Evolutionary conservation across 92 coral and sea anemone genomes (phyloP).

Genomic region (Ricordea florida): DNA sequence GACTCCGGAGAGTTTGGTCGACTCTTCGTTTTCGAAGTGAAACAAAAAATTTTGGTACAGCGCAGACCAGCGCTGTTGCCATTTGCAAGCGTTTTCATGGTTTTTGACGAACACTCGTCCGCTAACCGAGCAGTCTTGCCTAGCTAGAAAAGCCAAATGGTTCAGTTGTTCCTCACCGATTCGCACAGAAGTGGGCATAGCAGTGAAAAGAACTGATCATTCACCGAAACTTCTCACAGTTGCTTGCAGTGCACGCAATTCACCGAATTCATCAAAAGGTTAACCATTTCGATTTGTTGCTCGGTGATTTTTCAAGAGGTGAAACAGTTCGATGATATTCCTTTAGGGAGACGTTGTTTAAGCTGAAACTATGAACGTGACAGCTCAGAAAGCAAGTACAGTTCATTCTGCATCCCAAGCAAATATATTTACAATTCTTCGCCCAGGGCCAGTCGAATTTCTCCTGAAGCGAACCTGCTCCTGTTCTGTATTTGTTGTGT

Average conservation of each 20-base stretch:
- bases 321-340: no score
- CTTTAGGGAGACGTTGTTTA: no score
- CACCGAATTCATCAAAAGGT: slow-evolving; percentile 3
- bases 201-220: not conserved
- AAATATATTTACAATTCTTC: no score
- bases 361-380: no score
- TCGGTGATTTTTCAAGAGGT: not conserved
- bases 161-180: slow-evolving; percentile 76
- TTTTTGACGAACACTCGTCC: slow-evolving; percentile 74
- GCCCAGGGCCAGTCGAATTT: no score
- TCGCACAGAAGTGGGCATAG: slow-evolving; percentile 82
- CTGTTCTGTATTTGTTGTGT: no score
- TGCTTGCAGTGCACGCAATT: slow-evolving; percentile 1
- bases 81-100: slow-evolving; percentile 79
- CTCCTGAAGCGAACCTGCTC: no score
- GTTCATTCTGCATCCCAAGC: no score
- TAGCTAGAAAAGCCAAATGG: slow-evolving; percentile 76
- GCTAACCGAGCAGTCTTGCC: slow-evolving; percentile 69
- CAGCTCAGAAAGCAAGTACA: no score
- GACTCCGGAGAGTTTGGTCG: slow-evolving; percentile 79
- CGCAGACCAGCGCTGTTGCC: slow-evolving; percentile 86
- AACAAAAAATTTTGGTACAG: slow-evolving; percentile 92
- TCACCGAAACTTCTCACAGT: no score
- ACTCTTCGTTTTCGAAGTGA: slow-evolving; percentile 85
- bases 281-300: not conserved